Conservation (phyloP, 2,888 invertebrate species). For the Cephonodes hylas region DNA sequence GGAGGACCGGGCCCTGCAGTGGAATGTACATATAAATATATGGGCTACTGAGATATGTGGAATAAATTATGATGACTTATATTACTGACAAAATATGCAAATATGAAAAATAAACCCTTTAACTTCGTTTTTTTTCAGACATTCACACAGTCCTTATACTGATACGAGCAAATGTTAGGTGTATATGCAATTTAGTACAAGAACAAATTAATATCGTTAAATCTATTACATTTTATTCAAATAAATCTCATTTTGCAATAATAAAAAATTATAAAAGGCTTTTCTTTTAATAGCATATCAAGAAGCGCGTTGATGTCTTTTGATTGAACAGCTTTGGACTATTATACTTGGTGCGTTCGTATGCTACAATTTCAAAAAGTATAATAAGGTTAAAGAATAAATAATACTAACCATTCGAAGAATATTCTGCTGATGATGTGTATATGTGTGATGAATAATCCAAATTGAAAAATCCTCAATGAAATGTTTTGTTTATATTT, state of each 20-base stretch:
- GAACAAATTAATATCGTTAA: background rate
- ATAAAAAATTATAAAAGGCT: slow-evolving; percentile 5
- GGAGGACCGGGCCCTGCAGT: no score
- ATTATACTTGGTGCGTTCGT: background rate
- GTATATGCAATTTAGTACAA: background rate
- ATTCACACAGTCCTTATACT: background rate
- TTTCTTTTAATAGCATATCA: slow-evolving; percentile 16
- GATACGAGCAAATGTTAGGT: background rate
- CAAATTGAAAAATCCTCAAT: slow-evolving; percentile 60
- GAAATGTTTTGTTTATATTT: slow-evolving; percentile 53
- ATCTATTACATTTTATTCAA: background rate
- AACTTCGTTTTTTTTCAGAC: background rate
- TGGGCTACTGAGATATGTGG: no score
- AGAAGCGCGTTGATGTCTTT: slow-evolving; percentile 77
- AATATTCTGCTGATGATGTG: slow-evolving; percentile 46
- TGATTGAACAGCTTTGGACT: slow-evolving; percentile 33
- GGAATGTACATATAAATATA: no score
- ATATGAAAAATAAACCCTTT: background rate
- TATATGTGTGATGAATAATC: slow-evolving; percentile 50
- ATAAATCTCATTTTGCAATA: background rate
- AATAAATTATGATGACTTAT: background rate
- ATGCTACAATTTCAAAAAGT: background rate
- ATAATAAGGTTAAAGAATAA: slow-evolving; percentile 17
- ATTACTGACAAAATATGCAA: background rate
- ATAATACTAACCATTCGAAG: slow-evolving; percentile 59